A percentile compares a stretch with the other conserved stretches of the same genome.
phyloP scores from a whole-genome alignment of 2,888 invertebrate species.

The Lobophora halterata region DNA sequence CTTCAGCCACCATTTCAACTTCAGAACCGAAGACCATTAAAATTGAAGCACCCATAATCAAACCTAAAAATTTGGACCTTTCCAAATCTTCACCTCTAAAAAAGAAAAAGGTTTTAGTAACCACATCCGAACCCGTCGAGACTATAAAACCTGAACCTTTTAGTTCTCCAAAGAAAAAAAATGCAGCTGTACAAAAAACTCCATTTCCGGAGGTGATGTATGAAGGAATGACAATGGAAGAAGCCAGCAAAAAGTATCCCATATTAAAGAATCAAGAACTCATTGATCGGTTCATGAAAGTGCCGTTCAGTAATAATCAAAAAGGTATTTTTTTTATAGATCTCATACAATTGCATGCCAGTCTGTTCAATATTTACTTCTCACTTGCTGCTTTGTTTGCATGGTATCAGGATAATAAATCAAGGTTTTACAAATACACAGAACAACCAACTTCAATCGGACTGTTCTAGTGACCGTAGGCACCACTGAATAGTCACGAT shows the following conservation, averaged over 20 bases:
- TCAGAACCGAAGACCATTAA: conserved; percentile 34
- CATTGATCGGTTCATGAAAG: conserved; percentile 47
- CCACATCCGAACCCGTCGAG: not conserved
- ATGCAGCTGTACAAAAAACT: conserved; percentile 11
- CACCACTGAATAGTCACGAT: too few species aligned
- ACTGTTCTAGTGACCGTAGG: too few species aligned
- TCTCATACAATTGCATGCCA: too few species aligned
- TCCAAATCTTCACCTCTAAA: not conserved
- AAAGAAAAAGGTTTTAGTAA: not conserved
- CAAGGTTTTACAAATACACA: too few species aligned
- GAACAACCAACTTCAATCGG: too few species aligned
- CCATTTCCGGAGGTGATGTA: conserved; percentile 7
- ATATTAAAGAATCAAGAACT: conserved; percentile 54
- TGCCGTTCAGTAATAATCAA: conserved; percentile 63
- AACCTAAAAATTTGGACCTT: not conserved
- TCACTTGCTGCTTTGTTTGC: too few species aligned
- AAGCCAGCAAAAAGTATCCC: conserved; percentile 45
- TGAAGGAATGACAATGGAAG: conserved; percentile 20
- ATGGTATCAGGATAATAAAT: too few species aligned
- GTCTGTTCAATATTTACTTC: too few species aligned
- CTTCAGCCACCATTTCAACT: conserved; percentile 14
- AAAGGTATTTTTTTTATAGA: conserved; percentile 60
- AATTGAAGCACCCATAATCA: conserved; percentile 5
- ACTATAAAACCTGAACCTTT: not conserved
- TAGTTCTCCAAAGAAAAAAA: not conserved